Conservation (phyloP, 2,113 vertebrate species). For the Eurypyga helias region DNA sequence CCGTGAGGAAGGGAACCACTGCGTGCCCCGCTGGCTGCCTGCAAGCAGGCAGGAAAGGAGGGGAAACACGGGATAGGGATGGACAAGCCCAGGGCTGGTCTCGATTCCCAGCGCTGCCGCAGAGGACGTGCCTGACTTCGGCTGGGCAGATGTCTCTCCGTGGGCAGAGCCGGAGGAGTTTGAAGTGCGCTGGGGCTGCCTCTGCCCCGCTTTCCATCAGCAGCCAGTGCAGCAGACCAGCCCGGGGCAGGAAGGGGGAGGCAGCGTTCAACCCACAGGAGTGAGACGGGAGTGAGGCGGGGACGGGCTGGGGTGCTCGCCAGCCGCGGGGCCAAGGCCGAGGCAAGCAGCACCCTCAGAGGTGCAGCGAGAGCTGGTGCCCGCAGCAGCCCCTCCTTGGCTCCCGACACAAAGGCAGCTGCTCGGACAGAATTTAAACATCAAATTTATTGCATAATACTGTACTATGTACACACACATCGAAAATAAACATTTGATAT, state of each 20-base stretch:
- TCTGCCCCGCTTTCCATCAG: background rate
- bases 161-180: too few relatives aligned
- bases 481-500: slow-evolving; percentile 81
- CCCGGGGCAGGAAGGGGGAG: background rate
- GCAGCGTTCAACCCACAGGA: too few relatives aligned
- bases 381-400: background rate
- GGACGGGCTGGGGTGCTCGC: background rate
- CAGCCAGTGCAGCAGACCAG: rapidly evolving
- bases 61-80: background rate
- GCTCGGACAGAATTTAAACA: slow-evolving; percentile 58
- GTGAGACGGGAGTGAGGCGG: rapidly evolving
- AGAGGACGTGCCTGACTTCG: background rate
- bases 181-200: background rate
- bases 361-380: rapidly evolving
- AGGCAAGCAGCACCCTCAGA: background rate
- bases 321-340: background rate
- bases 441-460: slow-evolving; percentile 81
- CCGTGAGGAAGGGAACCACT: rapidly evolving
- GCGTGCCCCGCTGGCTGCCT: background rate
- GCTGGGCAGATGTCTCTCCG: too few relatives aligned
- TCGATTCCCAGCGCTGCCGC: background rate
- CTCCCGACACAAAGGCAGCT: background rate
- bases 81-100: background rate
- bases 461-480: slow-evolving; percentile 77
- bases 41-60: background rate